Percentiles rank a stretch among this genome's conserved stretches.
phyloP scores from a whole-genome alignment of 2,113 vertebrate species.

The Climacteris rufus region DNA sequence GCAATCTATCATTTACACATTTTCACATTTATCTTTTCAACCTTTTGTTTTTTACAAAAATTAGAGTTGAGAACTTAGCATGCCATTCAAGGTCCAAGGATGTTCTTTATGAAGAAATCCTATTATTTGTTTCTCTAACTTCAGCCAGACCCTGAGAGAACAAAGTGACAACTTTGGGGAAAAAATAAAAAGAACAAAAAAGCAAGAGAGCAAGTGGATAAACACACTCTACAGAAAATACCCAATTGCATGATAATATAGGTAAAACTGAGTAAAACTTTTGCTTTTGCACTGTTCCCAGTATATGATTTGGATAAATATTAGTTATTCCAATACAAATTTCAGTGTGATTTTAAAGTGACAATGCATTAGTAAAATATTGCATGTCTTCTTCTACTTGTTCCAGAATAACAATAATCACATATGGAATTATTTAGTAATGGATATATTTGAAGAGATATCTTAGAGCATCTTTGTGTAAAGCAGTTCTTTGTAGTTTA shows the following conservation, averaged over 20 bases:
- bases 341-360: neutral
- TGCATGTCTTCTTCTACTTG: neutral
- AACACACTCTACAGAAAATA: neutral
- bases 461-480: neutral
- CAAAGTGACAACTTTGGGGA: neutral
- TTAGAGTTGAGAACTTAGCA: neutral
- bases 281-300: neutral
- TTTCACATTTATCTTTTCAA: neutral
- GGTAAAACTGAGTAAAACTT: neutral
- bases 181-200: neutral
- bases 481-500: neutral
- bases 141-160: neutral
- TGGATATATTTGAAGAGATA: neutral
- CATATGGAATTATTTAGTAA: neutral
- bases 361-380: neutral
- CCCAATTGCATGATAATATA: neutral
- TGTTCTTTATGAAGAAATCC: neutral
- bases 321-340: neutral
- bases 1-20: neutral
- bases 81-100: neutral
- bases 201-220: neutral
- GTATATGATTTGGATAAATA: neutral
- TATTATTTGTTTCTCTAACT: neutral
- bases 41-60: neutral
- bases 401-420: neutral